Evolutionary conservation across 2,797 vertebrate species (phyloP).

Genomic region (Pterois miles): DNA sequence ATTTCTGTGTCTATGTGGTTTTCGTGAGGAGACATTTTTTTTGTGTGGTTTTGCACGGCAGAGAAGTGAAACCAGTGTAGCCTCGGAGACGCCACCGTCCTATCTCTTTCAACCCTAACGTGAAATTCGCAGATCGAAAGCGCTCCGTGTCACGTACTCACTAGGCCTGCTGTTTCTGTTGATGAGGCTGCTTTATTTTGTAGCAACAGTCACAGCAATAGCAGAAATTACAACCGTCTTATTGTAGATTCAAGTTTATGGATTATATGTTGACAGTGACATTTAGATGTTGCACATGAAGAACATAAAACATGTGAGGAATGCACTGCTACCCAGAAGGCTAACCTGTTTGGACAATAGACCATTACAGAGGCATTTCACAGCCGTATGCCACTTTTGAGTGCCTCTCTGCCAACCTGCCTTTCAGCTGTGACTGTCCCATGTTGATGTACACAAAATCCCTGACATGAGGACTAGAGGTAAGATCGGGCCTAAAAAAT

Average conservation of each 20-base stretch:
- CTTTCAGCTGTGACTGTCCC: not conserved
- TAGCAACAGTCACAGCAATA: not conserved
- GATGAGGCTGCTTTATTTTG: conserved; percentile 10
- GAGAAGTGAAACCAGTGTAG: conserved; percentile 77
- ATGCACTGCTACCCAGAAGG: conserved; percentile 42
- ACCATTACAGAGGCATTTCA: conserved; percentile 44
- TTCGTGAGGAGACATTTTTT: conserved; percentile 24
- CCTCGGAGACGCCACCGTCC: conserved; percentile 50
- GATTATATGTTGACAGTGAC: conserved; percentile 21
- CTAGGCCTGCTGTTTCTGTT: conserved; percentile 16
- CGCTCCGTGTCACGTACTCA: conserved; percentile 9
- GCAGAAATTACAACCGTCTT: not conserved
- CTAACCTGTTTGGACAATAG: conserved; percentile 55
- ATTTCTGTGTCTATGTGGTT: conserved; percentile 23
- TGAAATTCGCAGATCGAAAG: conserved; percentile 43
- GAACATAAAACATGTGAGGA: conserved; percentile 48
- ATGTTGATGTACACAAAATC: conserved; percentile 36
- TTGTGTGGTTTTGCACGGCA: conserved; percentile 64
- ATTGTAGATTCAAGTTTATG: conserved; percentile 20
- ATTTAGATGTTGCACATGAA: conserved; percentile 48
- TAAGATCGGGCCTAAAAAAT: too few relatives aligned
- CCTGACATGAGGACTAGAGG: conserved; percentile 29
- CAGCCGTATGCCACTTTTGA: conserved; percentile 15
- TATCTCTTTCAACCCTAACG: conserved; percentile 43
- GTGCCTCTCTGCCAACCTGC: not conserved